Base-by-base conservation (phyloP, 2,797 vertebrate genomes). In the Glyptemys insculpta region DNA sequence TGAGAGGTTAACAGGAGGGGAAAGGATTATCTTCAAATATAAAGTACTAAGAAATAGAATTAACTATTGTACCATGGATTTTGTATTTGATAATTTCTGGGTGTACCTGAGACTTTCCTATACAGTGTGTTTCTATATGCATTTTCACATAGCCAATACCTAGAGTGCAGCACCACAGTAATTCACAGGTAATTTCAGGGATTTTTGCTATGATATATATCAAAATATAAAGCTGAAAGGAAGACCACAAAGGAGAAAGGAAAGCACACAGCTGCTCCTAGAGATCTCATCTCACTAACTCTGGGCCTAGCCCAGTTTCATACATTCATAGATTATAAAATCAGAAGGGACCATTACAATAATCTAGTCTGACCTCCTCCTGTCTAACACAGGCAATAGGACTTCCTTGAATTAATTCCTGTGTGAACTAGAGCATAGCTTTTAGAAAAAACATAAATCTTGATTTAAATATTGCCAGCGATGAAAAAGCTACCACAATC, bases 71-170 rank as follows among this genome's bases (percentile, higher is more conserved):
- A 85, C 49, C 1, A 78, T 0, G 16, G 7, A 2, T 57, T 95
- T 85, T 49, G 0, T 2, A 87, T 93, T 83, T 86, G 14, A 23
- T 34, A 1, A 1, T 89, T 88, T 93, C 81, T 10, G 34, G 16
- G 1, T 88, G 4, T 12, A 11, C 50, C 78, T 50, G 87, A 80
- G 83, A 31, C 0, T 37, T 87, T 80, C 78, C 3, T 44, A 1
- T 59, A 1, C 49, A 3, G 12, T 78, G 44, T 78, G 7, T 14
- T 78, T 49, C 12, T 37, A 1, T 79, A n/a, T 21, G 0, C 53
- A 44, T 78, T 16, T 79, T 57, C 10, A 34, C 89, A 19, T 0
- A 79, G 49, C 1, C 76, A 6, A 87, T 89, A 91, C 18, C 8
- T 54, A 80, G 6, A 76, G 25, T 44, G 72, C 2, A 68, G 85